Evolutionary conservation across 1,140 invertebrate species (phyloP).

Genomic region (Tetramorium parvispinum): DNA sequence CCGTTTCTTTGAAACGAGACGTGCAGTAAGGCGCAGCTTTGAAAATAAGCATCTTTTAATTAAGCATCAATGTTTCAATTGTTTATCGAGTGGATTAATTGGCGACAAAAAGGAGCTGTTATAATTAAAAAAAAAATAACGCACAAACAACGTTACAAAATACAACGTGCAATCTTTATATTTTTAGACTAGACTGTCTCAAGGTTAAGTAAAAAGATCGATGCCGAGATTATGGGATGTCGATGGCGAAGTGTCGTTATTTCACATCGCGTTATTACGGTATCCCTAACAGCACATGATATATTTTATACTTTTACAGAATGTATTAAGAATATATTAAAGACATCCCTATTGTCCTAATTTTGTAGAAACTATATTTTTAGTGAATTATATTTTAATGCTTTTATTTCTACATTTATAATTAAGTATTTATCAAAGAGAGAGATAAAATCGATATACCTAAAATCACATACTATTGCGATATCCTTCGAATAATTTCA

Average conservation of each 20-base stretch:
- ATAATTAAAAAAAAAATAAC: background rate
- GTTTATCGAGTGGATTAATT: background rate
- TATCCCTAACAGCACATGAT: no score
- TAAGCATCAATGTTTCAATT: background rate
- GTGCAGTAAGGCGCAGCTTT: background rate
- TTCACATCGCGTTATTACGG: background rate
- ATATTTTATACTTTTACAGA: no score
- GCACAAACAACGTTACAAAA: background rate
- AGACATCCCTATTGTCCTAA: no score
- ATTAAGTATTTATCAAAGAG: no score
- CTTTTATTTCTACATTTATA: no score
- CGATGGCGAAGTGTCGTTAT: background rate
- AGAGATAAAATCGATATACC: no score
- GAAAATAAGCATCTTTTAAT: background rate
- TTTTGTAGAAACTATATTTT: no score
- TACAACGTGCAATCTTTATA: background rate
- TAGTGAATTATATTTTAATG: no score
- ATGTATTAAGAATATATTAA: no score
- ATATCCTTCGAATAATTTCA: no score
- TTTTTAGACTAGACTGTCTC: conserved; percentile 7
- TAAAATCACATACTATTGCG: no score
- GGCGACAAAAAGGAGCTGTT: background rate
- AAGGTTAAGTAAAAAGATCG: background rate
- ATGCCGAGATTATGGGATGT: background rate
- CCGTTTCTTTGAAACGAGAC: background rate